Conservation (phyloP, 2,888 invertebrate genomes). For the Heteromyza rotundicornis region DNA sequence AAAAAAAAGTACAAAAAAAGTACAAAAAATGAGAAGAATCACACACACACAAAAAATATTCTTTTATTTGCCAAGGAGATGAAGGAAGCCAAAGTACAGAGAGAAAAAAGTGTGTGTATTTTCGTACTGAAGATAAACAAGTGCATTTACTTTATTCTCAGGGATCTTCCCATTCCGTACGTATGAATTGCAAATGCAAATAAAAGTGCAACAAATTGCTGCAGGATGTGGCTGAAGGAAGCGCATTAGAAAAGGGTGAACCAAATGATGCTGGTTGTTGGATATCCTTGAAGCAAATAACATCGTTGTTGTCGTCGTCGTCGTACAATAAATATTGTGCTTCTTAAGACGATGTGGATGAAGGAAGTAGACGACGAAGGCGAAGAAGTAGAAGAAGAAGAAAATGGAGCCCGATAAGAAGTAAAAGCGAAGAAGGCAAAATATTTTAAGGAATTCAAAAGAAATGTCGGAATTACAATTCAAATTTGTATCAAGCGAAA, state of each 20-base stretch:
- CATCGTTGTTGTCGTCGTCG: too few species aligned
- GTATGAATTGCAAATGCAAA: constrained; percentile 47
- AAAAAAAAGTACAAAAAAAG: too few species aligned
- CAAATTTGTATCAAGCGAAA: too few species aligned
- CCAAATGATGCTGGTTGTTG: neutral
- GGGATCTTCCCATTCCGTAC: constrained; percentile 38
- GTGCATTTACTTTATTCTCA: constrained; percentile 33
- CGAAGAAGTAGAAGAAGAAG: neutral
- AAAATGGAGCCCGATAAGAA: neutral
- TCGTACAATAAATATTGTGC: neutral
- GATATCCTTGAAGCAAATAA: neutral
- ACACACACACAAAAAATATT: too few species aligned
- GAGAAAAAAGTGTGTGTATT: too few species aligned
- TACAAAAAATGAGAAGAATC: too few species aligned
- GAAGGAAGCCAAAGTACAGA: too few species aligned
- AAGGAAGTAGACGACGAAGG: neutral
- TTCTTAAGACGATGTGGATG: neutral
- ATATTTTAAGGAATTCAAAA: neutral
- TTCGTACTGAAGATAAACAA: constrained; percentile 14
- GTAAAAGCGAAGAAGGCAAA: neutral
- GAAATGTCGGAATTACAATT: neutral
- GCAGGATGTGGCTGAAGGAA: constrained; percentile 14
- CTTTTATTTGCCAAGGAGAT: neutral
- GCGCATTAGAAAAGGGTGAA: constrained; percentile 8
- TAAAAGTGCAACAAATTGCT: constrained; percentile 36